Percentiles rank a stretch among this genome's conserved stretches.
Conservation (phyloP, 2,888 invertebrate genomes). For the Watsonalla cultraria region DNA sequence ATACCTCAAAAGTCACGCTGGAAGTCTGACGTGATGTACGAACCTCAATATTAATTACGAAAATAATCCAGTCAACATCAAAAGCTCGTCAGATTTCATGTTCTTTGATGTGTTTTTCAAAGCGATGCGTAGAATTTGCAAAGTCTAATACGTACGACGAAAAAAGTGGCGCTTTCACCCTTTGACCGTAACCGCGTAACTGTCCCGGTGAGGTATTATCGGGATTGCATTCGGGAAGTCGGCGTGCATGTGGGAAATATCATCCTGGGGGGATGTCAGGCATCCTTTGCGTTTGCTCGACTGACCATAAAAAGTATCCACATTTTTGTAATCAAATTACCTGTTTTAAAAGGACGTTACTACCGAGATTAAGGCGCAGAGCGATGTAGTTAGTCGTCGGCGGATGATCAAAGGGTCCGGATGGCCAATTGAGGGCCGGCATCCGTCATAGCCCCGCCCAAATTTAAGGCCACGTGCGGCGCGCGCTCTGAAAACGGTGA, state of each 20-base stretch:
- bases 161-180: constrained; percentile 50
- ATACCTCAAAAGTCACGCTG: background rate
- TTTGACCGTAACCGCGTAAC: constrained; percentile 54
- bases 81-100: constrained; percentile 19
- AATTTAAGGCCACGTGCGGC: constrained; percentile 67
- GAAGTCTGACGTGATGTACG: background rate
- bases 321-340: constrained; percentile 77
- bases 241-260: constrained; percentile 50
- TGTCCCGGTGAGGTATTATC: constrained; percentile 49
- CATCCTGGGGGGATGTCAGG: constrained; percentile 28
- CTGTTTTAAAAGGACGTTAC: constrained; percentile 77
- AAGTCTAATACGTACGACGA: constrained; percentile 43
- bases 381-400: constrained; percentile 74
- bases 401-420: constrained; percentile 67
- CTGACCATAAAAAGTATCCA: constrained; percentile 68
- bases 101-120: constrained; percentile 50
- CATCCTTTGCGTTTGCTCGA: constrained; percentile 51
- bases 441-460: constrained; percentile 49
- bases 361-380: constrained; percentile 76
- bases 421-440: constrained; percentile 48
- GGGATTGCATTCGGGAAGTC: constrained; percentile 53
- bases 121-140: constrained; percentile 48
- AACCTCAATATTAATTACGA: background rate
- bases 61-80: constrained; percentile 4
- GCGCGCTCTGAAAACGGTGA: constrained; percentile 57